phyloP scores from a whole-genome alignment of 2,113 vertebrate species.

The Lepidothrix coronata region DNA sequence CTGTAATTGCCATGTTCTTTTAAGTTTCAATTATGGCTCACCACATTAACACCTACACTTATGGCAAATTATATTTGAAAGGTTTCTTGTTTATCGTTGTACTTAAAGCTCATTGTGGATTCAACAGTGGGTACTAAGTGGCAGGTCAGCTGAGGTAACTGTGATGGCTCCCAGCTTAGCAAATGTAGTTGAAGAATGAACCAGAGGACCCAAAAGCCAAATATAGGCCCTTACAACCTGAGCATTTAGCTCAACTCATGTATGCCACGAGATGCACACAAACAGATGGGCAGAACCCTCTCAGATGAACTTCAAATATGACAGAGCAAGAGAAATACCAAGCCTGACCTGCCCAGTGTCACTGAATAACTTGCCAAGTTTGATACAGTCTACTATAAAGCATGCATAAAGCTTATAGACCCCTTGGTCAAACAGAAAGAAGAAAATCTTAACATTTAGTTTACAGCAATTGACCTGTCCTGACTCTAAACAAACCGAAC shows the following conservation, averaged over 20 bases:
- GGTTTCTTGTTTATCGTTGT: neutral
- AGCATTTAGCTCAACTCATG: neutral
- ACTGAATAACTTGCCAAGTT: neutral
- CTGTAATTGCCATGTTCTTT: neutral
- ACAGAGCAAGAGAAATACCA: neutral
- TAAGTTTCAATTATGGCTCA: neutral
- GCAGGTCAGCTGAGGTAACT: neutral
- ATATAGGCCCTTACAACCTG: neutral
- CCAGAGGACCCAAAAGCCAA: neutral
- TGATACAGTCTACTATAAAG: neutral
- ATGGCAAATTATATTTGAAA: neutral
- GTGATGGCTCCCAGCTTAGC: neutral
- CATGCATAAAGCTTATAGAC: neutral
- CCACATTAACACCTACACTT: neutral
- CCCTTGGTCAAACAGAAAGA: neutral
- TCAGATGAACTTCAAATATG: neutral
- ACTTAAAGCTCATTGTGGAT: neutral
- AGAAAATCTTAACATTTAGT: neutral
- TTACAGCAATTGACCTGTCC: neutral
- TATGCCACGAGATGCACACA: rapidly evolving
- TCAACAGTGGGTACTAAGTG: neutral
- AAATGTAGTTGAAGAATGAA: neutral
- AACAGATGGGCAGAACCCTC: neutral
- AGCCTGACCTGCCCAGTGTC: neutral
- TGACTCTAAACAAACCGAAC: neutral